Evolutionary conservation across 2,888 invertebrate species (phyloP), one percentile per base, ranked within the genome.

Genomic region (Cyrtodaria siliqua): DNA sequence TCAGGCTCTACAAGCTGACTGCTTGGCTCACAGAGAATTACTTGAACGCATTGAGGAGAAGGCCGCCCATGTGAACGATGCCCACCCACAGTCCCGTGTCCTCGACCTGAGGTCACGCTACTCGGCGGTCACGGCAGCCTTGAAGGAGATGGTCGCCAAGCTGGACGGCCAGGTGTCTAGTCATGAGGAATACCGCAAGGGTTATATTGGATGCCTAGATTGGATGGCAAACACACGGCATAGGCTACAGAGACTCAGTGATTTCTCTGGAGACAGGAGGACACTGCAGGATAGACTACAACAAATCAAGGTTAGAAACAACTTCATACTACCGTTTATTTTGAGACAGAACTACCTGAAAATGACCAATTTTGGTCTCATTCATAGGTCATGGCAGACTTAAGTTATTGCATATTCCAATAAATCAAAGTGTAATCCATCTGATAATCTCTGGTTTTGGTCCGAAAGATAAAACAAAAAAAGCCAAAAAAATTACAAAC

Each of bases 221-320:
- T 97, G 97, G 93, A 97, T 97, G 89, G 97, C 97, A 89, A 96
- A 96, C 88, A 95, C 97, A 29, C 97, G 97, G 96, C 97, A 98
- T 90, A 95, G 96, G 80, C 94, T 98, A 16, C 95, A 96, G 69
- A 95, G 95, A 66, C 95, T 96, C 79, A 96, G 92, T 91, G 98
- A 98, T 92, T 96, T 96, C 87, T 96, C 96, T 47, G 98, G 98
- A 14, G 97, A 96, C 87, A 97, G 97, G 92, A 95, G 96, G 26
- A 95, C 96, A 0, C 93, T 98, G 18, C 96, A 97, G 90, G 95
- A 96, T 29, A 95, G 97, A 88, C 94, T 97, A 3, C 87, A 87
- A 62, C 89, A 88, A 52, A 72, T 90, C 6, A 89, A 87, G 85
- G 90, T 90, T 57, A 23, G 71, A n/a, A n/a, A n/a, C n/a, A n/a